Base-by-base conservation (phyloP, 2,113 vertebrate species). In the Sciurus niger region DNA sequence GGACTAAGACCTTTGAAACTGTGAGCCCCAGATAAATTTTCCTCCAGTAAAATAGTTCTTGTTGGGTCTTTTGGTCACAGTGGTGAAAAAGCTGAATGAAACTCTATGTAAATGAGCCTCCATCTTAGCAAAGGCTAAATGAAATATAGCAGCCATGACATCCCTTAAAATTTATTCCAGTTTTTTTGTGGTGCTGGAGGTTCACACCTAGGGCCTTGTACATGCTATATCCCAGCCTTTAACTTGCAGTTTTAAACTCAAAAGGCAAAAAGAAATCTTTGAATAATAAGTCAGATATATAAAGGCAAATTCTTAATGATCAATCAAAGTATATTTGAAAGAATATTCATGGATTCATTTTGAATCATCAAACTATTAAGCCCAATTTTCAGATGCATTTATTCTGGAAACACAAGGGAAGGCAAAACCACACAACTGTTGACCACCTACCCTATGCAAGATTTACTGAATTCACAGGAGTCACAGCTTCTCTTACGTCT, bases 401-500 rank as follows among this genome's bases (percentile, higher is more conserved):
- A 72, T 63, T 91, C 60, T 46, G 55, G 83, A 93, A 94, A 79
- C 89, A 79, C 89, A 83, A 22, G 83, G 91, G 88, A 94, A 92
- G 74, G 70, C 60, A 95, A 79, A 85, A 58, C 25, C 46, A 43
- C 90, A 80, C 79, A 48, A 58, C 73, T 86, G 90, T 93, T 4
- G 65, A 77, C 87, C 80, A 97, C 96, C 97, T 97, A 96, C 94
- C 95, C 97, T 95, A 80, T 72, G 94, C 92, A 93, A 97, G 92
- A 93, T 87, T 87, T 78, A 97, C 90, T 95, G 87, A 93, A 84
- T 93, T 96, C 97, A 95, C 95, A 40, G 97, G 90, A 90, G 92
- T 43, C 96, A 96, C 83, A 80, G 96, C 92, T 94, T 97, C 93
- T 96, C 95, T 97, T 96, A 97, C 25, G 77, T 96, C 97, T 92